Evolutionary conservation across 2,113 vertebrate species (phyloP), one percentile per base, ranked within the genome.

Genomic region (Saccopteryx leptura): DNA sequence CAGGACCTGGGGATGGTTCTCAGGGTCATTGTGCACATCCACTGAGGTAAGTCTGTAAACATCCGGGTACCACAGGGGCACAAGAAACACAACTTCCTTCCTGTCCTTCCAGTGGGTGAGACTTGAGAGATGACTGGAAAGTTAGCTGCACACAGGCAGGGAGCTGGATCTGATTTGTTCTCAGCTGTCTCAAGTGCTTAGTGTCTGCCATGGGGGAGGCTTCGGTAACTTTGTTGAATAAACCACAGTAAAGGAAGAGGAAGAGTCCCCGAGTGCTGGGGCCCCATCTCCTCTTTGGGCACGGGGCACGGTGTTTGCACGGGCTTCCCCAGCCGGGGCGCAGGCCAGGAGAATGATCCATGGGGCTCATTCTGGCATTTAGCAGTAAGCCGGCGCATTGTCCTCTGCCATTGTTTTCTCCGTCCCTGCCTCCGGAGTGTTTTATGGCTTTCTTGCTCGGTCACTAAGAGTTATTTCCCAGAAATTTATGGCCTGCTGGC

Each of bases 401-500:
- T 95, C 90, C 89, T 74, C 83, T 90, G 96, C 94, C 96, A 83
- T 75, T 96, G 83, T 95, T 97, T 92, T 84, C 90, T 96, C 97
- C 85, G 14, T 81, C 90, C 82, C 96, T 95, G 95, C 95, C 95
- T 96, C 80, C 60, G 5, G 75, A 84, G 66, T 95, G 88, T 92
- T 98, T 98, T 97, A 97, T 97, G 96, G 97, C 91, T 90, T 94
- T 97, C 97, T 96, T 79, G 48, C 58, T 91, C 91, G 56, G 84
- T 94, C 96, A 94, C 72, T 80, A 84, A 87, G 96, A 96, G 83
- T 95, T 94, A 96, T 95, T 97, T 96, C 54, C 89, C 0, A 0
- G 75, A 90, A 90, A 87, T 98, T 71, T 94, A 96, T 97, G 94
- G 85, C 89, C 89, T 39, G 39, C 76, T 1, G 0, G 71, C 78